A percentile compares a stretch with the other conserved stretches of the same genome.
Conservation (phyloP, 2,113 vertebrate genomes). For the Corythornis madagascariensis region DNA sequence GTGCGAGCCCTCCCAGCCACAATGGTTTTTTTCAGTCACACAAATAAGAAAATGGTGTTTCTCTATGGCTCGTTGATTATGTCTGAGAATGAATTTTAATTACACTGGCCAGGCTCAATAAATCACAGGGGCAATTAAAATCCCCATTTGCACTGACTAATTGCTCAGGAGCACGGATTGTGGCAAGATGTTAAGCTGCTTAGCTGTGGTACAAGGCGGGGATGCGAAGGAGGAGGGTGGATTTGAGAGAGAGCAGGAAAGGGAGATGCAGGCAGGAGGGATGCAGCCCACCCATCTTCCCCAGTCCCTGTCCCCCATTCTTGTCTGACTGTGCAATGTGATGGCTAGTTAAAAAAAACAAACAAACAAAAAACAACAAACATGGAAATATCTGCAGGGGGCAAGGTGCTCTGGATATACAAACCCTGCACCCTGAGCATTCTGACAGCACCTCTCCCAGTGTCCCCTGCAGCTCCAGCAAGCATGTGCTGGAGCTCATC, state of each 20-base stretch:
- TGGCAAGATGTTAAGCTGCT: constrained; percentile 12
- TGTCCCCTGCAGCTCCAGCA: not conserved
- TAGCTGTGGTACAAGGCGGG: not conserved
- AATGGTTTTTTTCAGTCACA: not conserved
- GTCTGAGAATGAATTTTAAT: constrained; percentile 34
- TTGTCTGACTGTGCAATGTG: not conserved
- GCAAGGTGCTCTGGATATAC: not conserved
- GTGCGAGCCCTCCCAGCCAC: not conserved
- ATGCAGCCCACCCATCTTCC: not conserved
- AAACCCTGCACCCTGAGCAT: not conserved
- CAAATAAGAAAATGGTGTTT: not conserved
- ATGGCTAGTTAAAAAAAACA: not conserved
- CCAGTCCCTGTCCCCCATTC: not conserved
- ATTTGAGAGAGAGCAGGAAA: not conserved
- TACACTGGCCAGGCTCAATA: constrained; percentile 2
- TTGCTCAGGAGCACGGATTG: not conserved
- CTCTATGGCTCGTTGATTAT: not conserved
- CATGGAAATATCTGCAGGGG: not conserved
- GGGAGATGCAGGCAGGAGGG: rapidly evolving
- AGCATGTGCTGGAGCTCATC: not conserved
- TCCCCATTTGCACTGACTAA: constrained; percentile 29
- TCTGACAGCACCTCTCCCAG: not conserved
- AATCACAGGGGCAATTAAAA: constrained; percentile 65
- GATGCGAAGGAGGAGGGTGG: not conserved
- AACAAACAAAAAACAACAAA: not conserved